A percentile compares a stretch with the other conserved stretches of the same genome.
These are phyloP conservation scores for Hymenopus coronatus DNA, from an alignment of 2,888 invertebrate genomes.

Conservation along the genomic window DNA sequence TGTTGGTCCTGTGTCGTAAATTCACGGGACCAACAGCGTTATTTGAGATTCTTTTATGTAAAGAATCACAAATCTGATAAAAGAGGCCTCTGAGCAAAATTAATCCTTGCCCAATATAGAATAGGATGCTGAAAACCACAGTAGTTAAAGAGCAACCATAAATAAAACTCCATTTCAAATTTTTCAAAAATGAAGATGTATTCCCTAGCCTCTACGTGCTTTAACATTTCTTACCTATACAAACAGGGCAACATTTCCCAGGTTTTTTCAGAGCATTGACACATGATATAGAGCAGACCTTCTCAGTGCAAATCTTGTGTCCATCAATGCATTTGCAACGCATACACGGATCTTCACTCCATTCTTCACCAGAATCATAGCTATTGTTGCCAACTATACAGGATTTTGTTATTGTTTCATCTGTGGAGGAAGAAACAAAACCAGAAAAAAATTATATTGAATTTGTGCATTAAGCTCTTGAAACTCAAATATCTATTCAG, in stretches of 20 bases:
- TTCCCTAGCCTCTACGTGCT: no score
- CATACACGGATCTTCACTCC: slow-evolving; percentile 49
- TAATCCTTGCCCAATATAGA: no score
- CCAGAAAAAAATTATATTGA: neutral
- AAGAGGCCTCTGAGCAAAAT: no score
- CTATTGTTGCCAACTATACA: slow-evolving; percentile 38
- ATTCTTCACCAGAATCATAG: slow-evolving; percentile 40
- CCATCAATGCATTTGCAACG: slow-evolving; percentile 48
- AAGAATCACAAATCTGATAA: no score
- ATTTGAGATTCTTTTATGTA: no score
- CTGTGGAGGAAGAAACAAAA: neutral
- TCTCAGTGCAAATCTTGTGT: slow-evolving; percentile 38
- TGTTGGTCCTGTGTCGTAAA: no score
- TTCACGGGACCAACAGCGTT: no score
- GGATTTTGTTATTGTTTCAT: slow-evolving; percentile 17
- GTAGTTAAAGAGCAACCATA: no score
- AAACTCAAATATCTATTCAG: no score
- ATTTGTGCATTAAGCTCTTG: neutral
- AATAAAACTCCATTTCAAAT: no score
- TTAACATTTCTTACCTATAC: slow-evolving; percentile 28
- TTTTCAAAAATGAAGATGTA: no score
- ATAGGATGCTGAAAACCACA: no score
- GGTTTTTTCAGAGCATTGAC: slow-evolving; percentile 34
- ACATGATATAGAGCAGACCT: slow-evolving; percentile 37
- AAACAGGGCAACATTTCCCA: slow-evolving; percentile 38